Evolutionary conservation across 2,888 invertebrate species (phyloP).

Genomic region (Pachymerium ferrugineum): DNA sequence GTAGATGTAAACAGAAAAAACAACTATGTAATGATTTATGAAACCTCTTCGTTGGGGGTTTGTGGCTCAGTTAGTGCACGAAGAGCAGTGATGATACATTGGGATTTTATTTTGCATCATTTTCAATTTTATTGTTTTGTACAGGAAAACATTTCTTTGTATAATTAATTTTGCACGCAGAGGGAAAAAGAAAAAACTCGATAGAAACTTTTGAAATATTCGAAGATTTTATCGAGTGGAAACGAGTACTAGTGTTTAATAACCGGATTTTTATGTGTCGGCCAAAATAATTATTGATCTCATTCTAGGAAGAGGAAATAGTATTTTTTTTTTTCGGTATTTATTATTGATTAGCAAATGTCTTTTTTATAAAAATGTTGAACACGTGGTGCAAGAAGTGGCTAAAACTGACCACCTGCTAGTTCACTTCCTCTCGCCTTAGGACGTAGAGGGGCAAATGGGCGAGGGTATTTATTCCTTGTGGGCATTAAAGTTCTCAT

Average conservation of each 20-base stretch:
- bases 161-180: too few species aligned
- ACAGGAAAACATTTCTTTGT: not conserved
- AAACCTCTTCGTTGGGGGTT: too few species aligned
- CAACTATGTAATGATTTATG: not conserved
- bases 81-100: slow-evolving; percentile 15
- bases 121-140: not conserved
- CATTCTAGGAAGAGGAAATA: not conserved
- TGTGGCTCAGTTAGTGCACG: not conserved
- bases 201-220: too few species aligned
- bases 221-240: too few species aligned
- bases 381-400: slow-evolving; percentile 9
- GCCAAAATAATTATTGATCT: too few species aligned
- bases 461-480: slow-evolving; percentile 22
- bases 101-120: slow-evolving; percentile 4
- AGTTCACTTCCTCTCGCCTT: slow-evolving; percentile 16
- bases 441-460: slow-evolving; percentile 1
- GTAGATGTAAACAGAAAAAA: too few species aligned
- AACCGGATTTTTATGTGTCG: too few species aligned
- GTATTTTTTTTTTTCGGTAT: not conserved
- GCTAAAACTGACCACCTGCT: slow-evolving; percentile 20
- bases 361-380: not conserved
- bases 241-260: too few species aligned
- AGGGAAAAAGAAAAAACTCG: too few species aligned
- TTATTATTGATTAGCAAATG: not conserved
- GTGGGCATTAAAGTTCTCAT: slow-evolving; percentile 24